phyloP scores from a whole-genome alignment of 2,888 invertebrate genomes.

The Mylabris sibirica region DNA sequence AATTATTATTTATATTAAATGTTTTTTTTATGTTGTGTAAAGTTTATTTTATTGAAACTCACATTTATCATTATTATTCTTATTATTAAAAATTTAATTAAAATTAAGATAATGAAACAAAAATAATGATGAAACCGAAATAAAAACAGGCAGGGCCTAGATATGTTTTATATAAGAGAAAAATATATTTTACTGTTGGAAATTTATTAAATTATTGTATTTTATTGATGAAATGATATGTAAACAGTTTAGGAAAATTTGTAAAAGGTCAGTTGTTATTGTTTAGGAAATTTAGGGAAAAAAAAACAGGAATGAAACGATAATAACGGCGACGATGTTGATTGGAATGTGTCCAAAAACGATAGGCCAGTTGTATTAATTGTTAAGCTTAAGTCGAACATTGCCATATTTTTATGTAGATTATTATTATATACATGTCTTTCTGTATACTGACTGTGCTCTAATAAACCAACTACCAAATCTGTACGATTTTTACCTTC shows the following conservation, averaged over 20 bases:
- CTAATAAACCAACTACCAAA: conserved; percentile 20
- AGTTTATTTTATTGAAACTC: conserved; percentile 35
- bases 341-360: conserved; percentile 17
- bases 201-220: conserved; percentile 37
- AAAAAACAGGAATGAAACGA: conserved; percentile 18
- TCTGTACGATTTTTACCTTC: background rate
- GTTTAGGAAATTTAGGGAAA: conserved; percentile 10
- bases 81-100: conserved; percentile 12
- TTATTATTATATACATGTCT: conserved; percentile 32
- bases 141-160: conserved; percentile 42
- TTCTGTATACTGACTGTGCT: conserved; percentile 38
- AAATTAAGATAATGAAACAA: conserved; percentile 19
- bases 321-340: conserved; percentile 25
- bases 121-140: conserved; percentile 20
- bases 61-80: conserved; percentile 21
- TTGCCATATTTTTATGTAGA: conserved; percentile 36
- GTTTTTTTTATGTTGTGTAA: conserved; percentile 36
- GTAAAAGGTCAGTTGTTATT: conserved; percentile 16
- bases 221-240: conserved; percentile 25
- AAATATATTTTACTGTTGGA: conserved; percentile 42
- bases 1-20: conserved; percentile 34
- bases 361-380: conserved; percentile 33
- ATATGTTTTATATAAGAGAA: conserved; percentile 36
- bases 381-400: conserved; percentile 31
- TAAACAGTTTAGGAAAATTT: conserved; percentile 16